Evolutionary conservation across 2,797 vertebrate species (phyloP).

Genomic region (Chelon auratus): DNA sequence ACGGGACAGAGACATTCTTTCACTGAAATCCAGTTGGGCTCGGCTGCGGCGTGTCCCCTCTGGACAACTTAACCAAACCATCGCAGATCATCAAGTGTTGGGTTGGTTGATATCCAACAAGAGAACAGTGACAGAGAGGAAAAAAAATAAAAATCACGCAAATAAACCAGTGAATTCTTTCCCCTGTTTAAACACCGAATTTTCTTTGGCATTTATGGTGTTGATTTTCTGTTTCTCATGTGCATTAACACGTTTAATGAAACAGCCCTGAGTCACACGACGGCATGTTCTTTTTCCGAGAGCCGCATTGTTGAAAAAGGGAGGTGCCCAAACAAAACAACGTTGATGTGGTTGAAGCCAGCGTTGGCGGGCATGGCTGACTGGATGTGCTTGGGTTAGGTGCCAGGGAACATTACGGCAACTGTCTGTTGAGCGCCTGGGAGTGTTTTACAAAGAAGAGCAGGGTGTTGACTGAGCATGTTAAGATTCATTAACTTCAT

Average conservation of each 20-base stretch:
- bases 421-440: conserved; percentile 9
- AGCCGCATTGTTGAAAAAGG: conserved; percentile 63
- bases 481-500: conserved; percentile 20
- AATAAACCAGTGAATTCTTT: too few species aligned
- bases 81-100: background rate
- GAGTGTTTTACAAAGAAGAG: background rate
- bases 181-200: background rate
- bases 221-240: background rate
- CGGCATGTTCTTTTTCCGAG: conserved; percentile 15
- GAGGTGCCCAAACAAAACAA: conserved; percentile 48
- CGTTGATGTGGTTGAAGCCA: conserved; percentile 11
- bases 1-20: conserved; percentile 36
- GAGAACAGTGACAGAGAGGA: too few species aligned
- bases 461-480: conserved; percentile 34
- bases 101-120: background rate
- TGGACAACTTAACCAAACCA: conserved; percentile 12
- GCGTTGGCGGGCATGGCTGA: conserved; percentile 38
- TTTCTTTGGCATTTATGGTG: background rate
- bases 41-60: background rate
- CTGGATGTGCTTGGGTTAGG: conserved; percentile 14
- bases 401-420: conserved; percentile 11
- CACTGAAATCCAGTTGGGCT: background rate
- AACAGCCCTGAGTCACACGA: conserved; percentile 25
- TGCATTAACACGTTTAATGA: background rate
- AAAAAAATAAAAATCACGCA: too few species aligned